Evolutionary conservation across 2,888 invertebrate genomes (phyloP).

Genomic region (Cataglyphis livida): DNA sequence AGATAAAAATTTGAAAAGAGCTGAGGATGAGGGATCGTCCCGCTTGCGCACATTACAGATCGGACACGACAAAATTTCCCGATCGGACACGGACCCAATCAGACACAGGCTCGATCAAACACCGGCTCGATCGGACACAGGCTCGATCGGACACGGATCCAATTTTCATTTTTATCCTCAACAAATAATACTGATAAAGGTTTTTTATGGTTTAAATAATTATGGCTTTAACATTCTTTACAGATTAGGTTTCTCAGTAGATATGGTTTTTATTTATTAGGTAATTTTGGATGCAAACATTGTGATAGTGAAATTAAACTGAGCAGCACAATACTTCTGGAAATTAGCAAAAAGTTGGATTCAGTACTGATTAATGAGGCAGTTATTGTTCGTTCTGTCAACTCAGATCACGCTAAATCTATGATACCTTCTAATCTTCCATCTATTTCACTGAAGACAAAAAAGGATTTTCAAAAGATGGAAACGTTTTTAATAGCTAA

Average conservation of each 20-base stretch:
- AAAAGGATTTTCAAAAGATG: conserved; percentile 23
- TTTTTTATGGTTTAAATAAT: neutral
- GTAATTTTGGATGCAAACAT: neutral
- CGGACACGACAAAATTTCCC: no score
- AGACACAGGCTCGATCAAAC: no score
- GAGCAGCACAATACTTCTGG: neutral
- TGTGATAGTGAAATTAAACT: conserved; percentile 2
- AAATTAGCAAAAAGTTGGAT: conserved; percentile 26
- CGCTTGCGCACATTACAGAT: no score
- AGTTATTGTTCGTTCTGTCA: conserved; percentile 21
- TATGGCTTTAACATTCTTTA: neutral
- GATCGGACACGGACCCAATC: no score
- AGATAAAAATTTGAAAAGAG: no score
- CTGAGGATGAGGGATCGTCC: no score
- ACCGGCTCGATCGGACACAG: no score
- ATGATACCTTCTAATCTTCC: conserved; percentile 17
- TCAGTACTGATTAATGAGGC: conserved; percentile 21
- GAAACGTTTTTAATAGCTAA: conserved; percentile 11
- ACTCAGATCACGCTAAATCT: conserved; percentile 11
- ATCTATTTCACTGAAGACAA: conserved; percentile 12
- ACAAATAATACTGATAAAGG: neutral
- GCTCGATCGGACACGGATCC: no score
- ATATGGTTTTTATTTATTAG: neutral
- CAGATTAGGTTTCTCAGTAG: neutral
- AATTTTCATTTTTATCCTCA: neutral